phyloP scores from a whole-genome alignment of 1,140 invertebrate genomes.

The Listronotus oregonensis region DNA sequence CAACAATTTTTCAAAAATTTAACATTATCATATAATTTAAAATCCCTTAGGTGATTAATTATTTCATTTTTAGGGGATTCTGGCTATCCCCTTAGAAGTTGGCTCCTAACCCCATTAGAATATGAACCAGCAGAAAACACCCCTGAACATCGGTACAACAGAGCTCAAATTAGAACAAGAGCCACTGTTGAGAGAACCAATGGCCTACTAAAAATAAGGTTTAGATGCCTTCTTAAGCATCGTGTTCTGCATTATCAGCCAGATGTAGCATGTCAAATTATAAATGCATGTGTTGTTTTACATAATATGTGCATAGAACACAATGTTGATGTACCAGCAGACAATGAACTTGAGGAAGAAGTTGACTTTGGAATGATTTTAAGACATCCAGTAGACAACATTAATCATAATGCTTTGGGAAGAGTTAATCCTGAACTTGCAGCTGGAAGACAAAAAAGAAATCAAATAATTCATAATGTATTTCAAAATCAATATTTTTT shows the following conservation, averaged over 20 bases:
- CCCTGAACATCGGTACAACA: not conserved
- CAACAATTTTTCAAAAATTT: too few relatives aligned
- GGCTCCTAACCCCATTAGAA: not conserved
- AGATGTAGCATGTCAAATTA: not conserved
- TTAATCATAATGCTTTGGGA: too few relatives aligned
- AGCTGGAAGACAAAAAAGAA: not conserved
- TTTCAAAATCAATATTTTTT: not conserved
- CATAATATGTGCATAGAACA: constrained; percentile 8
- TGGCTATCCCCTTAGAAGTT: not conserved
- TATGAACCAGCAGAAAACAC: not conserved
- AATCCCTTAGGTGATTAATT: too few relatives aligned
- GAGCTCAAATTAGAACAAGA: not conserved
- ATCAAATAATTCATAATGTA: not conserved
- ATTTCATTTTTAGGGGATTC: not conserved
- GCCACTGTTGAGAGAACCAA: not conserved
- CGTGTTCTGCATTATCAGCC: not conserved
- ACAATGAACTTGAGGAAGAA: not conserved
- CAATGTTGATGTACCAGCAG: constrained; percentile 1
- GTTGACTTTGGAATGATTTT: not conserved
- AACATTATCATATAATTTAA: too few relatives aligned
- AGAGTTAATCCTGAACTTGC: constrained; percentile 1
- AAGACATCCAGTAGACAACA: not conserved
- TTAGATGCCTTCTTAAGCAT: not conserved
- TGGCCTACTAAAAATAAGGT: not conserved
- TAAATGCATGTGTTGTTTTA: not conserved